A percentile compares a stretch with the other conserved stretches of the same genome.
Conservation (phyloP, 2,113 vertebrate species). For the Mormyrus iriodes region DNA sequence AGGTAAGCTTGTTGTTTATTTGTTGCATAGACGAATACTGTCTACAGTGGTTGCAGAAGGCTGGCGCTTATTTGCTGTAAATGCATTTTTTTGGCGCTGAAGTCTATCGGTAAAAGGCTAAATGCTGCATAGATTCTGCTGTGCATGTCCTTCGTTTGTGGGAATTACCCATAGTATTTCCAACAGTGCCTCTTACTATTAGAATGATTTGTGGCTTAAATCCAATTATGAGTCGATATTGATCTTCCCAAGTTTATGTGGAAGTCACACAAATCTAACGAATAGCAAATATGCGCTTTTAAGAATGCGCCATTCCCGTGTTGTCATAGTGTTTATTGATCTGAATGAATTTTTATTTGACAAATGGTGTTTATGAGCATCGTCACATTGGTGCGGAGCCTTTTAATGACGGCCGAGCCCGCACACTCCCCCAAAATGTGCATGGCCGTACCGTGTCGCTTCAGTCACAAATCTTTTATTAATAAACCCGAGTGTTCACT, state of each 20-base stretch:
- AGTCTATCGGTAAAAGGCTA: not conserved
- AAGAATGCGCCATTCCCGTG: not conserved
- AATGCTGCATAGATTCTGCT: not conserved
- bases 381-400: not conserved
- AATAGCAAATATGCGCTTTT: not conserved
- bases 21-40: not conserved
- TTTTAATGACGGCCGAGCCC: not conserved
- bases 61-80: not conserved
- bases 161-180: not conserved
- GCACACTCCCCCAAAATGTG: not conserved
- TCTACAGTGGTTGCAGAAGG: not conserved
- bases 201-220: not conserved
- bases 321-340: not conserved
- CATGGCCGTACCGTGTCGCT: not conserved
- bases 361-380: not conserved
- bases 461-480: not conserved
- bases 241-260: not conserved
- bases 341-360: not conserved
- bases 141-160: not conserved
- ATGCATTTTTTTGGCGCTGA: not conserved
- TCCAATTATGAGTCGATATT: not conserved
- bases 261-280: not conserved
- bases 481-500: not conserved
- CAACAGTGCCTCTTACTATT: not conserved
- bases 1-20: slow-evolving; percentile 45